phyloP scores from a whole-genome alignment of 2,888 invertebrate species.

The Scotopteryx bipunctaria region DNA sequence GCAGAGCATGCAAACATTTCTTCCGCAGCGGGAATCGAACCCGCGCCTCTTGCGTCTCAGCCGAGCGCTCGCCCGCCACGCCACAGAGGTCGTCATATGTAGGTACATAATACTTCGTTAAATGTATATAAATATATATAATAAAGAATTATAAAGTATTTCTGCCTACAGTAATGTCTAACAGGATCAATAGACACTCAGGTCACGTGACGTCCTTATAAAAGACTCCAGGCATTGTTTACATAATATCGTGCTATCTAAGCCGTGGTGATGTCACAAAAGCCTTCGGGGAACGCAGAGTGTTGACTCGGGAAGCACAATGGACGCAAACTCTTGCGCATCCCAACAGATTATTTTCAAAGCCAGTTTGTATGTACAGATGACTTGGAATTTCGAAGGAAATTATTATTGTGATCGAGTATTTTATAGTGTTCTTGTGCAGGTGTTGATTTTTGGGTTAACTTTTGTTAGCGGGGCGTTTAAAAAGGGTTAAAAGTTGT shows the following conservation, averaged over 20 bases:
- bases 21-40: too few relatives aligned
- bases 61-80: too few relatives aligned
- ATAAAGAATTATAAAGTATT: not conserved
- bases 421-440: slow-evolving; percentile 39
- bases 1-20: too few relatives aligned
- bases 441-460: slow-evolving; percentile 39
- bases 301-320: slow-evolving; percentile 76
- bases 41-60: too few relatives aligned
- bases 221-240: slow-evolving; percentile 20
- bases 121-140: not conserved
- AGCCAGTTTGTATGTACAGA: slow-evolving; percentile 66
- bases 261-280: slow-evolving; percentile 66
- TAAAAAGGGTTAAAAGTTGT: slow-evolving; percentile 1
- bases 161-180: too few relatives aligned
- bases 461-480: slow-evolving; percentile 15
- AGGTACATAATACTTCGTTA: too few relatives aligned
- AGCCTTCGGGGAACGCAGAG: slow-evolving; percentile 72
- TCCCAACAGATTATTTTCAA: slow-evolving; percentile 68
- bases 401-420: slow-evolving; percentile 38
- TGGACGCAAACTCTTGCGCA: slow-evolving; percentile 67
- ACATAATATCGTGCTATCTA: slow-evolving; percentile 33
- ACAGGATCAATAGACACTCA: not conserved
- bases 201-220: slow-evolving; percentile 4
- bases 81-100: too few relatives aligned
- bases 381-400: slow-evolving; percentile 61